phyloP scores from a whole-genome alignment of 2,797 vertebrate species.

The Mus minutoides region DNA sequence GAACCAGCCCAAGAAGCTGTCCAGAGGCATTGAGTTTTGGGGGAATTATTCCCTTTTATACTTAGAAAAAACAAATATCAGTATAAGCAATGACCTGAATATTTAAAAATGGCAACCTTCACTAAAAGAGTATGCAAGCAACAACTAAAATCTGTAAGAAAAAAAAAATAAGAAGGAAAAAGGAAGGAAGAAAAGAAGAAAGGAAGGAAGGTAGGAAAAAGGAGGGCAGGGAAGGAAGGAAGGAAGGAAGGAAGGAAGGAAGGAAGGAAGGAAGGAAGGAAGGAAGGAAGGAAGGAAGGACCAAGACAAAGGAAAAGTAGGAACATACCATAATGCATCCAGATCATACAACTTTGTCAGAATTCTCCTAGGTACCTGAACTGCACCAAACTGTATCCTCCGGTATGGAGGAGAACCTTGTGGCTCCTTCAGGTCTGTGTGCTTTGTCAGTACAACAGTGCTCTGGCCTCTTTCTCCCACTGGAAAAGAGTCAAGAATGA shows the following conservation, averaged over 20 bases:
- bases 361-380: not conserved
- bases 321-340: not conserved
- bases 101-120: not conserved
- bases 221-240: rapidly evolving
- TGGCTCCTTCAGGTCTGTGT: constrained; percentile 15
- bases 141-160: not conserved
- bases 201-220: not conserved
- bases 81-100: not conserved
- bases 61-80: not conserved
- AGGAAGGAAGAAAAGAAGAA: not conserved
- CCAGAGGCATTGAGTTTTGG: not conserved
- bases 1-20: not conserved
- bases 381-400: constrained; percentile 55
- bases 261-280: too few relatives aligned
- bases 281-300: not conserved
- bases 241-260: too few relatives aligned
- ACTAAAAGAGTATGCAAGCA: not conserved
- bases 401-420: constrained; percentile 58
- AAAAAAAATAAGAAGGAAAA: not conserved
- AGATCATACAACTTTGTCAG: not conserved
- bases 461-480: not conserved
- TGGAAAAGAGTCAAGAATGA: not conserved
- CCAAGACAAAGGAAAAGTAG: not conserved
- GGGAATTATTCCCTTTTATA: not conserved
- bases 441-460: not conserved